Conservation (phyloP, 2,888 invertebrate species). For the Palloptera scutellata region DNA sequence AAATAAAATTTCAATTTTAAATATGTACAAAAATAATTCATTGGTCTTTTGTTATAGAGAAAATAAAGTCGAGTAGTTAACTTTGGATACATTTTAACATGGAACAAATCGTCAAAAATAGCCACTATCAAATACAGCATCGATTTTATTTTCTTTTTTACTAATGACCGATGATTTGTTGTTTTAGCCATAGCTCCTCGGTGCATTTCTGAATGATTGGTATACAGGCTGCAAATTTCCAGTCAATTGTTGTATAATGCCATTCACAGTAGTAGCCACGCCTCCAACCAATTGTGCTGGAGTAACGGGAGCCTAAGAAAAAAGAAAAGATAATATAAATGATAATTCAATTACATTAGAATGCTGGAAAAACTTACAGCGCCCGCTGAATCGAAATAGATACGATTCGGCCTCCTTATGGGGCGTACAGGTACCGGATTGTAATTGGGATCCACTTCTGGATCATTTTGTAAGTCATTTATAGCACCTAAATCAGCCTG, state of each 20-base stretch:
- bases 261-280: conserved; percentile 58
- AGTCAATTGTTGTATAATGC: conserved; percentile 59
- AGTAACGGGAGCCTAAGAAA: conserved; percentile 49
- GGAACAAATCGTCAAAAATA: no score
- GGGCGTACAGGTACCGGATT: conserved; percentile 36
- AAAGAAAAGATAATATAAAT: background rate
- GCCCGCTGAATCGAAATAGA: conserved; percentile 51
- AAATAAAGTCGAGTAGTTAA: no score
- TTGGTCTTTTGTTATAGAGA: conserved; percentile 1
- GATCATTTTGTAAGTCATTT: conserved; percentile 50
- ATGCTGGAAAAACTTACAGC: conserved; percentile 48
- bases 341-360: background rate
- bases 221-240: conserved; percentile 58
- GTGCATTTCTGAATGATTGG: conserved; percentile 44
- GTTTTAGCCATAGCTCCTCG: conserved; percentile 41
- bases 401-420: conserved; percentile 49
- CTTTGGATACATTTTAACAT: no score
- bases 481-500: background rate
- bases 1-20: conserved; percentile 8
- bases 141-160: no score
- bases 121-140: no score
- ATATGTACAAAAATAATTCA: background rate
- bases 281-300: conserved; percentile 58
- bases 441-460: conserved; percentile 55
- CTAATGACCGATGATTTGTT: no score